A percentile compares a stretch with the other conserved stretches of the same genome.
These are phyloP conservation scores for Dipodomys stephensi DNA, from an alignment of 2,113 vertebrate genomes.

Conservation along the genomic window DNA sequence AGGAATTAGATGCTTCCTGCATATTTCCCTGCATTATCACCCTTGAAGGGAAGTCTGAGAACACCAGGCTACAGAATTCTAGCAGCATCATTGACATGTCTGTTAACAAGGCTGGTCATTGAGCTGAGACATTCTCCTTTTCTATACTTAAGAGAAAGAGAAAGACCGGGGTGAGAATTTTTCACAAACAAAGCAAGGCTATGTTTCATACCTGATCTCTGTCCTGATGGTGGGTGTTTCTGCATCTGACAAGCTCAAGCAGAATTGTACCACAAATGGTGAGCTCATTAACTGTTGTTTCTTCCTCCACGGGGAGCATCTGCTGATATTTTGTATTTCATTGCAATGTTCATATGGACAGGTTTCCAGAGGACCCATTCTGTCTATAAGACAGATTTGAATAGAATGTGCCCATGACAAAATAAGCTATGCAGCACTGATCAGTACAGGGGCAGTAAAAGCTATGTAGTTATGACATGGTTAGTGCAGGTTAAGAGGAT, in stretches of 20 bases:
- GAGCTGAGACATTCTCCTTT: slow-evolving; percentile 47
- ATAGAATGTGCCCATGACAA: not conserved
- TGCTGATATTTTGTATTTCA: slow-evolving; percentile 19
- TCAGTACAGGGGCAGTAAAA: not conserved
- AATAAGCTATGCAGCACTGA: not conserved
- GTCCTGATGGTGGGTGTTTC: not conserved
- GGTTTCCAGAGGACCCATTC: slow-evolving; percentile 44
- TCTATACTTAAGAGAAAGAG: not conserved
- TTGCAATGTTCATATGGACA: slow-evolving; percentile 9
- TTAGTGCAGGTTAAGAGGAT: not conserved
- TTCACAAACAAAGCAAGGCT: slow-evolving; percentile 7
- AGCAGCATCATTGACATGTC: not conserved
- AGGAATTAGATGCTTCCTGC: not conserved
- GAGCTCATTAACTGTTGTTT: slow-evolving; percentile 40
- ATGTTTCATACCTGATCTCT: not conserved
- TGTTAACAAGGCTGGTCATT: slow-evolving; percentile 50
- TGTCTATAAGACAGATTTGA: slow-evolving; percentile 32
- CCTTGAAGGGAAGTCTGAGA: slow-evolving; percentile 8
- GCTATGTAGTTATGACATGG: not conserved
- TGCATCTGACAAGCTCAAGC: not conserved
- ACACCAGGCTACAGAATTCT: not conserved
- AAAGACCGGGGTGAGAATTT: not conserved
- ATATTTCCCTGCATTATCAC: not conserved
- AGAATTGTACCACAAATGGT: not conserved
- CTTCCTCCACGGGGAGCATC: not conserved